phyloP scores from a whole-genome alignment of 2,888 invertebrate species.

The Chrysomela aeneicollis region DNA sequence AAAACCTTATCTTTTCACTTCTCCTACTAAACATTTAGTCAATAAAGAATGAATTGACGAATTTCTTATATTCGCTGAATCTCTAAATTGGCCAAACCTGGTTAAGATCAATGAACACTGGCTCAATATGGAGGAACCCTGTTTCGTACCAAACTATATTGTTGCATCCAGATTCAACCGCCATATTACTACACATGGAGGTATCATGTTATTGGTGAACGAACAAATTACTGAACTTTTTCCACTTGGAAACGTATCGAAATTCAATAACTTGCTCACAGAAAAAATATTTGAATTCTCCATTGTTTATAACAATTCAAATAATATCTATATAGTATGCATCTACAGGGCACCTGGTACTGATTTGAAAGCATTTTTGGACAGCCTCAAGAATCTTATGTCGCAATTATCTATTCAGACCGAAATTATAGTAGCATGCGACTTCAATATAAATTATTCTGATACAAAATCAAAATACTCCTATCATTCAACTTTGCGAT shows the following conservation, averaged over 20 bases:
- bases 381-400: neutral
- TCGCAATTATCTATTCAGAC: neutral
- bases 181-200: neutral
- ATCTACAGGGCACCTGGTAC: too few relatives aligned
- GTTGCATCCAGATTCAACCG: neutral
- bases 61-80: too few relatives aligned
- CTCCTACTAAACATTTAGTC: too few relatives aligned
- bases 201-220: neutral
- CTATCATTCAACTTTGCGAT: neutral
- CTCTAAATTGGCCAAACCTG: too few relatives aligned
- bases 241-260: neutral
- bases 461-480: neutral
- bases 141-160: neutral
- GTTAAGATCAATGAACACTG: too few relatives aligned
- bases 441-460: neutral
- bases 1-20: too few relatives aligned
- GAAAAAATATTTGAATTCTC: neutral
- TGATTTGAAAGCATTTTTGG: neutral
- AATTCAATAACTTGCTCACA: neutral
- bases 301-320: neutral
- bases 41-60: too few relatives aligned
- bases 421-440: slow-evolving; percentile 7
- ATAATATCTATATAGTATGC: neutral
- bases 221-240: neutral
- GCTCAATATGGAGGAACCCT: neutral